A percentile compares a stretch with the other conserved stretches of the same genome.
phyloP scores from a whole-genome alignment of 2,888 invertebrate species.

The Steinernema carpocapsae region DNA sequence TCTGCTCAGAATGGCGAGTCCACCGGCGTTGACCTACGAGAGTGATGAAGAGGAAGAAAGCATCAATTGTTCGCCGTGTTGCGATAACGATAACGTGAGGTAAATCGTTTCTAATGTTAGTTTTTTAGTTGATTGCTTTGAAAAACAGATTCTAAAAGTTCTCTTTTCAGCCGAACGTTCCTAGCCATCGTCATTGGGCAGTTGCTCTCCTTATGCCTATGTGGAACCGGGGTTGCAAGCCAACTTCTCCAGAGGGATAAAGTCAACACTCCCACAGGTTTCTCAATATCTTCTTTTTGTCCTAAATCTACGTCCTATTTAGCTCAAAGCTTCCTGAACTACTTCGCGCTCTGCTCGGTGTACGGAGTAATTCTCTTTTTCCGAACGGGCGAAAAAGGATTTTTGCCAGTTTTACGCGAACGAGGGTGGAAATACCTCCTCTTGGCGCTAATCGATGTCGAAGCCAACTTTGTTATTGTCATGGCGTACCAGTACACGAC shows the following conservation, averaged over 20 bases:
- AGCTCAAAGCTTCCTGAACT: constrained; percentile 83
- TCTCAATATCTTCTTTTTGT: constrained; percentile 39
- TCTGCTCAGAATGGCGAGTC: constrained; percentile 14
- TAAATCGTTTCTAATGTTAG: constrained; percentile 20
- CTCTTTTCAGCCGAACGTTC: constrained; percentile 68
- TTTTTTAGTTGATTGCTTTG: constrained; percentile 23
- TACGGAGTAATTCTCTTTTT: constrained; percentile 81
- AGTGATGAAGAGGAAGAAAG: constrained; percentile 51
- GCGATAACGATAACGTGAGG: constrained; percentile 58
- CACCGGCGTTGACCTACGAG: constrained; percentile 28
- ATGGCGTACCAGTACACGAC: constrained; percentile 81
- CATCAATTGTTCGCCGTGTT: constrained; percentile 62
- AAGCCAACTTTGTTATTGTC: constrained; percentile 82
- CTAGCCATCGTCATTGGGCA: constrained; percentile 73
- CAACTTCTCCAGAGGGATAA: constrained; percentile 76
- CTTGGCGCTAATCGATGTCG: constrained; percentile 82
- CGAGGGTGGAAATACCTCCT: constrained; percentile 81
- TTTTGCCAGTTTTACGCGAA: constrained; percentile 75
- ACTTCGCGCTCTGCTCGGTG: constrained; percentile 79
- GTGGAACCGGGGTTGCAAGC: constrained; percentile 80
- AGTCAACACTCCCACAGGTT: constrained; percentile 79
- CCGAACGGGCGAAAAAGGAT: constrained; percentile 61
- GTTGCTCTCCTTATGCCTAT: constrained; percentile 79
- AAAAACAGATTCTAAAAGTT: constrained; percentile 30
- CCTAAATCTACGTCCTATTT: constrained; percentile 52